Percentiles rank a stretch among this genome's conserved stretches.
phyloP scores from a whole-genome alignment of 1,140 invertebrate species.

The Subanguina moxae region DNA sequence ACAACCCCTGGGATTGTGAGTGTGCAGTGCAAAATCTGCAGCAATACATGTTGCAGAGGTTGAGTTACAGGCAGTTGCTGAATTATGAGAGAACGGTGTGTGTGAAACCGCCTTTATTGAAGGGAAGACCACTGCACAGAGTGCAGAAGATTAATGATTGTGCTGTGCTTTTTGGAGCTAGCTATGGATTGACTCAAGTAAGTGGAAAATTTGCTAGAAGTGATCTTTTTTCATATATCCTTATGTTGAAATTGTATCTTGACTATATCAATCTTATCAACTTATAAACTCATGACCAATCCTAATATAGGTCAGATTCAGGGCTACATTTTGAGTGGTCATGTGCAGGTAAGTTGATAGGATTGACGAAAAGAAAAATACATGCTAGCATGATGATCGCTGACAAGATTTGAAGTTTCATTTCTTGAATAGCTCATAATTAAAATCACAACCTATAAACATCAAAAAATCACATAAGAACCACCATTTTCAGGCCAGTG shows the following conservation, averaged over 20 bases:
- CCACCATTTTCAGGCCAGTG: constrained; percentile 31
- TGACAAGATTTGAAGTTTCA: constrained; percentile 23
- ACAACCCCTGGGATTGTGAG: constrained; percentile 54
- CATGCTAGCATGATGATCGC: neutral
- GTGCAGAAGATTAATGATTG: constrained; percentile 56
- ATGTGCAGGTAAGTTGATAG: no score
- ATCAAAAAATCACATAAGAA: neutral
- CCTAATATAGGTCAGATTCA: no score
- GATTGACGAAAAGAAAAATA: no score
- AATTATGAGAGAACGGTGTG: constrained; percentile 46
- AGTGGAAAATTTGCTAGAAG: no score
- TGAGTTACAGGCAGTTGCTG: constrained; percentile 20
- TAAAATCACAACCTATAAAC: no score
- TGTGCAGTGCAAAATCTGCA: constrained; percentile 50
- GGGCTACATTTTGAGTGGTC: no score
- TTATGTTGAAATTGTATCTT: no score
- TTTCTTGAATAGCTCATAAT: neutral
- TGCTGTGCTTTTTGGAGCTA: constrained; percentile 53
- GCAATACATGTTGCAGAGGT: constrained; percentile 45
- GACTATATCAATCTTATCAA: no score
- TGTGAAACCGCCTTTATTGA: constrained; percentile 36
- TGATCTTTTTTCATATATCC: no score
- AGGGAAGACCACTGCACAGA: constrained; percentile 38
- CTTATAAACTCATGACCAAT: no score
- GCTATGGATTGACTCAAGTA: constrained; percentile 54